These are phyloP conservation scores for Calephelis nemesis DNA, from an alignment of 1,140 invertebrate species.

Conservation along the genomic window DNA sequence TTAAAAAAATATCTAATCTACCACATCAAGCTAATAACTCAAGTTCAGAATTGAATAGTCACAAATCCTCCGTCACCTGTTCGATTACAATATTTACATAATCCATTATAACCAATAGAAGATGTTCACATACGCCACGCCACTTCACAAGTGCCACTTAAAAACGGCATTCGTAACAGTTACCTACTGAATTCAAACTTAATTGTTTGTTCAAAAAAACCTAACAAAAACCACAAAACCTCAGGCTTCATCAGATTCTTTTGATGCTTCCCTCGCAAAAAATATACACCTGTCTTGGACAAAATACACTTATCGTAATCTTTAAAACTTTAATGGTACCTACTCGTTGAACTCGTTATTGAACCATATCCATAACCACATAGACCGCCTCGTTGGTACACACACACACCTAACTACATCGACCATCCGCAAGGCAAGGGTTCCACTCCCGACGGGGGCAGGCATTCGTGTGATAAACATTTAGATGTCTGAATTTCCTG, in stretches of 20 bases:
- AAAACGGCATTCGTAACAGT: slow-evolving; percentile 40
- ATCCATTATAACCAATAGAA: slow-evolving; percentile 8
- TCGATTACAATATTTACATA: slow-evolving; percentile 4
- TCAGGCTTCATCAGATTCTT: neutral
- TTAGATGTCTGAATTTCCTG: too few relatives aligned
- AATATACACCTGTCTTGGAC: neutral
- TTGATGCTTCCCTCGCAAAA: neutral
- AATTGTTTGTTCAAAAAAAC: slow-evolving; percentile 6
- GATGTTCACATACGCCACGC: slow-evolving; percentile 35
- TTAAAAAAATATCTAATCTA: neutral
- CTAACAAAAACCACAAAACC: neutral
- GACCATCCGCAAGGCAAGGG: too few relatives aligned
- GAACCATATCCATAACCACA: neutral
- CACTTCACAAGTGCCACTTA: slow-evolving; percentile 30
- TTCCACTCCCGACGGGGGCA: too few relatives aligned
- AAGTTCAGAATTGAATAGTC: neutral
- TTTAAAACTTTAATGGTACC: neutral
- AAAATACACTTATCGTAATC: neutral
- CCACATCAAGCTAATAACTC: neutral
- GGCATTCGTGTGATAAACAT: too few relatives aligned
- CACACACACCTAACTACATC: too few relatives aligned
- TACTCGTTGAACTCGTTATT: too few relatives aligned
- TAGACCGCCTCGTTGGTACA: neutral
- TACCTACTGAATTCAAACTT: slow-evolving; percentile 23
- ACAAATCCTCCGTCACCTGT: neutral